A percentile compares a stretch with the other conserved stretches of the same genome.
Evolutionary conservation across 2,797 vertebrate species (phyloP).

Genomic region (Sciurus vulgaris): DNA sequence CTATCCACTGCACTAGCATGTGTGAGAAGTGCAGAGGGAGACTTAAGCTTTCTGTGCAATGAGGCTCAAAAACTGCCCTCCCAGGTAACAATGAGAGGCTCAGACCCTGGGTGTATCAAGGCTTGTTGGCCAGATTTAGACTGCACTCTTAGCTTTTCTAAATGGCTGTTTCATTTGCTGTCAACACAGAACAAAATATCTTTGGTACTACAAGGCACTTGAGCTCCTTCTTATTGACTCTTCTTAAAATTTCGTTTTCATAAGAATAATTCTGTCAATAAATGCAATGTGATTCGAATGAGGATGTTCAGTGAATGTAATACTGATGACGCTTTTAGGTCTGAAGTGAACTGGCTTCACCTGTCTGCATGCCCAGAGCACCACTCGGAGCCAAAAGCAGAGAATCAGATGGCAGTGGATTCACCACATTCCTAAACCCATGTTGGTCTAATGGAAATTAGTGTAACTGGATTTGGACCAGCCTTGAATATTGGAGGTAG

Average conservation of each 20-base stretch:
- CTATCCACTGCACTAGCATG: not conserved
- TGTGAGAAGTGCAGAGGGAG: not conserved
- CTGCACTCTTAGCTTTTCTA: not conserved
- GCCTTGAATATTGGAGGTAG: not conserved
- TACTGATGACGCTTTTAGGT: slow-evolving; percentile 53
- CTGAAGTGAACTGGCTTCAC: slow-evolving; percentile 33
- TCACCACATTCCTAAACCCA: not conserved
- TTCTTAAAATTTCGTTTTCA: slow-evolving; percentile 11
- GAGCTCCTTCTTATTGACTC: slow-evolving; percentile 28
- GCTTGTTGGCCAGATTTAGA: not conserved
- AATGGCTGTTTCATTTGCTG: slow-evolving; percentile 52
- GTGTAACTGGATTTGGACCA: not conserved
- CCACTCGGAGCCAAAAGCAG: slow-evolving; percentile 14
- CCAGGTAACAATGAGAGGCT: not conserved
- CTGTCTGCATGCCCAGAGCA: not conserved
- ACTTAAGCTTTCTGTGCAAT: not conserved
- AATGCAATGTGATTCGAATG: slow-evolving; percentile 44
- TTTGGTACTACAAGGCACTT: not conserved
- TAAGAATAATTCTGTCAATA: slow-evolving; percentile 49
- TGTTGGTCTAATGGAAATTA: not conserved
- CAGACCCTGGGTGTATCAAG: not conserved
- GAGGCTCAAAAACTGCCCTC: not conserved
- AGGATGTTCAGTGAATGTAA: not conserved
- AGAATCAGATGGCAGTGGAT: not conserved
- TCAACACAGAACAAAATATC: slow-evolving; percentile 35